Evolutionary conservation across 2,888 invertebrate genomes (phyloP).

Genomic region (Neocrepidodera transversa): DNA sequence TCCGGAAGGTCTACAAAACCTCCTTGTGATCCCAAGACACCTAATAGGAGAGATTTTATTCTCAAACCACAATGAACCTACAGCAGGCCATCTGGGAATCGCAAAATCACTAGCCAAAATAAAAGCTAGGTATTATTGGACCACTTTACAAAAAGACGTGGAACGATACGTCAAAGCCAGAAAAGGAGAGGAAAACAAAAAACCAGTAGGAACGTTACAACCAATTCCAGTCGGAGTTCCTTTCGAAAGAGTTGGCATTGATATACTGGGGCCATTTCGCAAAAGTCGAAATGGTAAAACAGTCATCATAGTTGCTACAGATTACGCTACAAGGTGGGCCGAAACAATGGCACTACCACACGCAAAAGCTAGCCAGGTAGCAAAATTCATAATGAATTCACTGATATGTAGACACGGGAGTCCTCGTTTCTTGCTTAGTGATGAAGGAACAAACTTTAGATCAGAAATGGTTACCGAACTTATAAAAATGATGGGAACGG

Average conservation of each 20-base stretch:
- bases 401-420: slow-evolving; percentile 29
- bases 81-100: neutral
- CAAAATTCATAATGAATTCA: slow-evolving; percentile 25
- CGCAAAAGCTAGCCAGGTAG: slow-evolving; percentile 37
- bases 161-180: slow-evolving; percentile 33
- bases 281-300: slow-evolving; percentile 39
- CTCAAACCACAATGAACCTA: slow-evolving; percentile 23
- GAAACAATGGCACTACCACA: slow-evolving; percentile 37
- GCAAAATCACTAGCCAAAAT: no score
- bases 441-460: slow-evolving; percentile 34
- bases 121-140: no score
- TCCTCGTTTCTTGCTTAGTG: slow-evolving; percentile 29
- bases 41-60: slow-evolving; percentile 38
- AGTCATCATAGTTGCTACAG: slow-evolving; percentile 43
- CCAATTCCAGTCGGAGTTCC: slow-evolving; percentile 3
- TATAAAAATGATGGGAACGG: slow-evolving; percentile 18
- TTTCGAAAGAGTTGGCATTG: slow-evolving; percentile 37
- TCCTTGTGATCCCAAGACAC: slow-evolving; percentile 39
- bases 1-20: slow-evolving; percentile 20
- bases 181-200: slow-evolving; percentile 18
- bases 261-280: slow-evolving; percentile 43
- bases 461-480: slow-evolving; percentile 28
- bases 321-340: slow-evolving; percentile 43
- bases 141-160: slow-evolving; percentile 29
- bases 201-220: slow-evolving; percentile 23